Base-by-base conservation (phyloP, 2,888 invertebrate species). In the Rapana venosa region DNA sequence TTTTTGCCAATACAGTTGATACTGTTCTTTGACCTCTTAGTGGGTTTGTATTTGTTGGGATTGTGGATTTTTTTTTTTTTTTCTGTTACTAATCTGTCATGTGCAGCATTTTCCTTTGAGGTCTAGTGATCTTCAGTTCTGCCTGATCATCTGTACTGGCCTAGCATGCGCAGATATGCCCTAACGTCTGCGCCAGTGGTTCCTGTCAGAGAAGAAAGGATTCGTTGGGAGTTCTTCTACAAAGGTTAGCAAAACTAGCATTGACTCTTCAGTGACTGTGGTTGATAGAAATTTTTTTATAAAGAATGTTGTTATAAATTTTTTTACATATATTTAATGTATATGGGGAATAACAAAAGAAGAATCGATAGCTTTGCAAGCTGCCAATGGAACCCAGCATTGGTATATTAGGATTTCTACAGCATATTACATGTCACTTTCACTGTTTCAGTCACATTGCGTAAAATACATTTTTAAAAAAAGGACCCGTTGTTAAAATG, bases 221-320 rank as follows among this genome's bases (percentile, higher is more conserved):
- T 95, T 96, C 90, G 94, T 96, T 88, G 96, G 96, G 13, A 95
- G n/a, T n/a, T 96, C 20, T 96, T 96, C 92, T 96, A 96, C 93
- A 96, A 96, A 95, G 96, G 96, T 96, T 92, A 87, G n/a, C n/a
- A n/a, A n/a, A n/a, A n/a, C n/a, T n/a, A n/a, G 74, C 56, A 56
- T 66, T 56, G 13, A 6, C n/a, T n/a, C n/a, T 79, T 47, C 47
- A 47, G 47, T 47, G 2, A 47, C 47, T 47, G 8, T 8, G 8
- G 8, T n/a, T 47, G 47, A 47, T 47, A 47, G 4, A 47, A 47
- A n/a, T n/a, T n/a, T n/a, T n/a, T n/a, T n/a, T n/a, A n/a, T n/a
- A n/a, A n/a, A 47, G 47, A 47, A 47, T 47, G 8, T 8, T 47
- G 47, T 47, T 2, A 8, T 47, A 47, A n/a, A n/a, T n/a, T n/a